Conservation (phyloP, 2,797 vertebrate species). For the Moxostoma hubbsi region DNA sequence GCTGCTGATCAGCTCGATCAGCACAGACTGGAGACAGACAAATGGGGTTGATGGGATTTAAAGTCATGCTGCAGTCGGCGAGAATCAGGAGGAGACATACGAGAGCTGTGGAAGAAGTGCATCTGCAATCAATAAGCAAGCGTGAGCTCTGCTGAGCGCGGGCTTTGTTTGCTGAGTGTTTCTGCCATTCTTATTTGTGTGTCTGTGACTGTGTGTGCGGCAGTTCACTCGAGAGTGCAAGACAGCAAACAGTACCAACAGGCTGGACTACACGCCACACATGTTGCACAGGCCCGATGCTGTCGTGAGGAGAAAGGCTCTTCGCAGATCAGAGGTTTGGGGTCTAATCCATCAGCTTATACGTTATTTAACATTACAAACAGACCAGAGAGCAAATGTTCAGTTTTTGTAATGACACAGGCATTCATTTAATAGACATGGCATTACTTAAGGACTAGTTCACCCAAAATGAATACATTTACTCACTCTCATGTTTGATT, state of each 20-base stretch:
- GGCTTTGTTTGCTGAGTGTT: conserved; percentile 40
- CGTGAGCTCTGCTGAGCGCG: conserved; percentile 71
- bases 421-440: background rate
- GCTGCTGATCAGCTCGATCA: conserved; percentile 66
- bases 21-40: conserved; percentile 67
- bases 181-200: conserved; percentile 3
- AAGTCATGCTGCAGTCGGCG: conserved; percentile 31
- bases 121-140: conserved; percentile 65
- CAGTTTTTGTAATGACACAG: background rate
- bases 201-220: conserved; percentile 38
- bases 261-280: conserved; percentile 71
- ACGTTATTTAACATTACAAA: conserved; percentile 20
- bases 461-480: no score
- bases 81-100: conserved; percentile 16
- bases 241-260: conserved; percentile 69
- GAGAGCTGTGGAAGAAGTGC: conserved; percentile 18
- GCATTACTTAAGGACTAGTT: no score
- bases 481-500: no score
- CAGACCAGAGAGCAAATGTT: conserved; percentile 11
- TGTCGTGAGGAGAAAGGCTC: conserved; percentile 65
- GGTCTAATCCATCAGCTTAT: conserved; percentile 41
- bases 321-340: conserved; percentile 77
- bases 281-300: conserved; percentile 70
- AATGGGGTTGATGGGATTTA: conserved; percentile 66
- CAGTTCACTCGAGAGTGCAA: conserved; percentile 72